Conservation (phyloP, 2,113 vertebrate species). For the Petrocephalus microphthalmus region DNA sequence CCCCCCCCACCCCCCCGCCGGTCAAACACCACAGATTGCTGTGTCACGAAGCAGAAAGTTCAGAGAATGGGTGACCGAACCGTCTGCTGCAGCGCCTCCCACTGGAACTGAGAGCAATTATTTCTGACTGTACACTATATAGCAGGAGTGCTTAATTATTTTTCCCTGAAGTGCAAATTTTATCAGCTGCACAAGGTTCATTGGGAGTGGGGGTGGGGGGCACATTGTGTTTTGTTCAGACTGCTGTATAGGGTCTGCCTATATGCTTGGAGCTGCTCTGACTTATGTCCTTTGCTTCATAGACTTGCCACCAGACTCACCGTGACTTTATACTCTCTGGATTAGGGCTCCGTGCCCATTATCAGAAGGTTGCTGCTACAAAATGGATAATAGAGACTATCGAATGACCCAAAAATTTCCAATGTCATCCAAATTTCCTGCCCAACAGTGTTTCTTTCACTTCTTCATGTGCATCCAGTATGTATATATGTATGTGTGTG, state of each 20-base stretch:
- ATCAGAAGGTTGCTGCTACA: background rate
- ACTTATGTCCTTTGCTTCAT: background rate
- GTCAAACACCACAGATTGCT: slow-evolving; percentile 26
- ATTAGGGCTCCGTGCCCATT: background rate
- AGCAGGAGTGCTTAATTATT: background rate
- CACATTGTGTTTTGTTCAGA: background rate
- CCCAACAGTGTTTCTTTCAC: background rate
- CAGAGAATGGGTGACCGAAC: slow-evolving; percentile 1
- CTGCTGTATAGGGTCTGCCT: background rate
- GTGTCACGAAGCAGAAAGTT: slow-evolving; percentile 47
- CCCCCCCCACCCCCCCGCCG: slow-evolving; percentile 38
- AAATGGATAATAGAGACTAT: background rate
- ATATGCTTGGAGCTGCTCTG: background rate
- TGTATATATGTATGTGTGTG: background rate
- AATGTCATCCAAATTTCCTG: background rate
- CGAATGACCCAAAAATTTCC: background rate
- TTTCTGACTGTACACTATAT: background rate
- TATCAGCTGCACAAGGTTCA: background rate
- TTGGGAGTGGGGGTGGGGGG: background rate
- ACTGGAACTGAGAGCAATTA: background rate
- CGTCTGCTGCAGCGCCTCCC: background rate
- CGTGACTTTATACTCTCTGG: background rate
- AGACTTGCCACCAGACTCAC: background rate
- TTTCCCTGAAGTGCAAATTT: background rate
- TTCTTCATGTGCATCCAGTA: background rate